Evolutionary conservation across 2,888 invertebrate genomes (phyloP), one percentile per base, ranked within the genome.

Genomic region (Drosophila mimica): DNA sequence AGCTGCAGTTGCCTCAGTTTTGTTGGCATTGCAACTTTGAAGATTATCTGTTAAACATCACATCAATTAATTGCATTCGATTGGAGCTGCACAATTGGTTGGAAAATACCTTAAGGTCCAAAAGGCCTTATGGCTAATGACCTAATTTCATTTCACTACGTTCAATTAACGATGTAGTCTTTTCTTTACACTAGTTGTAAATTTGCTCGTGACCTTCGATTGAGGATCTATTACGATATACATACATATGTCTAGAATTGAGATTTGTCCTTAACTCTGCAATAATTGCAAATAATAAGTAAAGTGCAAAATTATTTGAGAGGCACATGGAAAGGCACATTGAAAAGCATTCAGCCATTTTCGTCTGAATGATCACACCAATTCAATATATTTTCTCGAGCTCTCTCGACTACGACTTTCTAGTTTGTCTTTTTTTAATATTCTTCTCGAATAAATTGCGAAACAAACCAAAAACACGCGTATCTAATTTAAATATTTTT

Each of bases 61-160:
- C 20, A 25, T 15, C 20, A 34, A 54, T 17, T 34, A 34, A 25
- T 25, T 54, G 54, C 54, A 25, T 34, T 54, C 34, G 17, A 53
- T 34, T 25, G 53, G 7, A 52, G 33, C 52, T 33, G 31, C 52
- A 52, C 15, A 52, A 33, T 52, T 33, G 15, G 7, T 46, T 46
- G 20, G 7, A 46, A 20, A 20, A 46, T 20, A 20, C 3, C 13
- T 46, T 7, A n/a, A 51, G 11, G 3, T 8, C 31, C 31, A 6
- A n/a, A 13, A 20, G 8, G 15, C 17, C 17, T 5, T 13, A 15
- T 20, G 1, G 5, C 20, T 33, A 33, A 34, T 34, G 53, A 34
- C 6, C 53, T 9, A 53, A 53, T 53, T 53, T 34, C 5, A 25
- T 25, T 17, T 28, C 8, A 36, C 54, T 8, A 15, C 20, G 9